Base-by-base conservation (phyloP, 2,888 invertebrate genomes). In the Sclerodermus sp. region DNA sequence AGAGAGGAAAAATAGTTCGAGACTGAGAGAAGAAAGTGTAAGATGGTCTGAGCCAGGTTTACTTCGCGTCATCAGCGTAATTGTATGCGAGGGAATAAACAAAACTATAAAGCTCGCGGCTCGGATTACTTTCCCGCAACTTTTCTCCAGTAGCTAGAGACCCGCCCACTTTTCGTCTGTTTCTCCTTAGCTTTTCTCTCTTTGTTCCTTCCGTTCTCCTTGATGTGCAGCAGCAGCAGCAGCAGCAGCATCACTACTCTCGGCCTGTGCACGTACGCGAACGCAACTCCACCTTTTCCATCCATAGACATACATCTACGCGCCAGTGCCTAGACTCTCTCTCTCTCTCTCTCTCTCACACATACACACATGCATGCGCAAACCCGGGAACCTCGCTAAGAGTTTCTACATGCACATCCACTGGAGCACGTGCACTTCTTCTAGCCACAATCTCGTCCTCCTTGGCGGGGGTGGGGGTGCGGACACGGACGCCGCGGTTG, bases 21-120 rank as follows among this genome's bases (percentile, higher is more conserved):
- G 13, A 34, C 12, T 4, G 12, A 34, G 34, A 34, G 13, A 34
- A 12, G 10, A 34, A 34, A 34, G 34, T 34, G 13, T 34, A 34
- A 34, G 34, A 34, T 13, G 34, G 34, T 23, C 23, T 41, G 30
- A 32, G 29, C 46, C 42, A 40, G 38, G 48, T 56, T 61, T 61
- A 54, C 59, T 49, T 49, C 50, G 42, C 63, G 62, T 66, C 67
- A 65, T 68, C 68, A 65, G 57, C 60, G 67, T 67, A 70, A 70
- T 66, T 67, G 64, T 67, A 56, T 63, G 60, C 61, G 60, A 62
- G 63, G 62, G 58, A 66, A 68, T 70, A 70, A 70, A 70, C 68
- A 68, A 70, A 68, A 70, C 70, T 66, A 66, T 67, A 67, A 66
- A 68, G 57, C 65, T 55, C 58, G 59, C 53, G 53, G 58, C 55